phyloP scores from a whole-genome alignment of 2,113 vertebrate species.

The Myocastor coypus region DNA sequence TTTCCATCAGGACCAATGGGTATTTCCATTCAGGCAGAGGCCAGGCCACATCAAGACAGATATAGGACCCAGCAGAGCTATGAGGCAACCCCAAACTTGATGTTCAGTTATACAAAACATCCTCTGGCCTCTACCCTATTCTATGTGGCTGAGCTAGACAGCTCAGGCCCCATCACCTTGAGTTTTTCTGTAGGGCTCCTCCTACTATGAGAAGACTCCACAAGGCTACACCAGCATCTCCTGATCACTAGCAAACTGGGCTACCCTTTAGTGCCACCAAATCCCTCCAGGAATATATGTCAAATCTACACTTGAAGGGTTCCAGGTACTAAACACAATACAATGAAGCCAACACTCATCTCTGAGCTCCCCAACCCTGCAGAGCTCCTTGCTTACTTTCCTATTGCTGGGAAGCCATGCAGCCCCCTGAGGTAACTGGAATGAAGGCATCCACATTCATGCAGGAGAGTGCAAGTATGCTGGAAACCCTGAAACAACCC shows the following conservation, averaged over 20 bases:
- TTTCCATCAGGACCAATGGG: background rate
- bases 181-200: background rate
- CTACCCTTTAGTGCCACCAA: background rate
- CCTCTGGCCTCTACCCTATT: background rate
- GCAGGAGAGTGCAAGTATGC: slow-evolving; percentile 45
- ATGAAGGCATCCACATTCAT: slow-evolving; percentile 44
- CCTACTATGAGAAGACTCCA: background rate
- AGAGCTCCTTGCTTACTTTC: background rate
- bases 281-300: background rate
- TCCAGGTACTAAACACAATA: background rate
- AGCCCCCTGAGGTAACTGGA: slow-evolving; percentile 56
- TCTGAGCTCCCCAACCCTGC: background rate
- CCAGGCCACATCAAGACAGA: too few relatives aligned
- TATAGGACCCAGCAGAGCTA: background rate
- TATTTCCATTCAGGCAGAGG: background rate
- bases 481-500: slow-evolving; percentile 74
- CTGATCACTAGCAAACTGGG: background rate
- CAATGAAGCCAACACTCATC: background rate
- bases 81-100: too few relatives aligned
- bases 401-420: background rate
- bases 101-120: background rate
- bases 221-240: background rate
- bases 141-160: background rate
- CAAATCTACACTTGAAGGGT: background rate
- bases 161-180: background rate